Conservation (phyloP, 1,140 invertebrate genomes). For the Caenorhabditis brenneri region DNA sequence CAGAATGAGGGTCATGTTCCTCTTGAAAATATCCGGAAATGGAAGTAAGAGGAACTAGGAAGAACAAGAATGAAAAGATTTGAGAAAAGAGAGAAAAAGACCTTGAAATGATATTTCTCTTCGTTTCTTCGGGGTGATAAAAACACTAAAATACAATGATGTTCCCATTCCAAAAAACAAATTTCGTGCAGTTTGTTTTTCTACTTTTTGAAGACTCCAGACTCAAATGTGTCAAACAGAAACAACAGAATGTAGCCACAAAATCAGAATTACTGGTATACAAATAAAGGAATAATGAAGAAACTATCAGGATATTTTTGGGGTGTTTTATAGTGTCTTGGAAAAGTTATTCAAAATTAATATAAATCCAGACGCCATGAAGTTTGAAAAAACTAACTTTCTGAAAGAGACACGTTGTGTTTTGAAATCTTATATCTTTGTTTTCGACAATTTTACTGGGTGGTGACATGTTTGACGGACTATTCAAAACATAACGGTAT, state of each 20-base stretch:
- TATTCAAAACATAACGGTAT: too few relatives aligned
- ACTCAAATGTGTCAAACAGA: background rate
- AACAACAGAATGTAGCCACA: background rate
- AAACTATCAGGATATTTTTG: too few relatives aligned
- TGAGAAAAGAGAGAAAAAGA: background rate
- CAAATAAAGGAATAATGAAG: background rate
- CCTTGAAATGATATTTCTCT: slow-evolving; percentile 25
- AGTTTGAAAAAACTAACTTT: too few relatives aligned
- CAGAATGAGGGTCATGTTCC: slow-evolving; percentile 2
- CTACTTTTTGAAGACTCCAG: background rate
- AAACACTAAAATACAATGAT: slow-evolving; percentile 17
- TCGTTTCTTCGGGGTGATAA: background rate
- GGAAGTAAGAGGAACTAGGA: background rate
- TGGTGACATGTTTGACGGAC: too few relatives aligned
- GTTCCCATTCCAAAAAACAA: background rate
- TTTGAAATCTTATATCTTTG: too few relatives aligned
- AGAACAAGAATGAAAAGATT: background rate
- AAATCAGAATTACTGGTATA: background rate
- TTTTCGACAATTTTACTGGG: too few relatives aligned
- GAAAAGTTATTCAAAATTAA: too few relatives aligned
- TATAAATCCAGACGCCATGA: too few relatives aligned
- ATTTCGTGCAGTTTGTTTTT: background rate
- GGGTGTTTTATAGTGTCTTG: too few relatives aligned
- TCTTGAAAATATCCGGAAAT: slow-evolving; percentile 33
- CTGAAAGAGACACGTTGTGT: too few relatives aligned